Evolutionary conservation across 2,888 invertebrate species (phyloP).

Genomic region (Melipona bicolor): DNA sequence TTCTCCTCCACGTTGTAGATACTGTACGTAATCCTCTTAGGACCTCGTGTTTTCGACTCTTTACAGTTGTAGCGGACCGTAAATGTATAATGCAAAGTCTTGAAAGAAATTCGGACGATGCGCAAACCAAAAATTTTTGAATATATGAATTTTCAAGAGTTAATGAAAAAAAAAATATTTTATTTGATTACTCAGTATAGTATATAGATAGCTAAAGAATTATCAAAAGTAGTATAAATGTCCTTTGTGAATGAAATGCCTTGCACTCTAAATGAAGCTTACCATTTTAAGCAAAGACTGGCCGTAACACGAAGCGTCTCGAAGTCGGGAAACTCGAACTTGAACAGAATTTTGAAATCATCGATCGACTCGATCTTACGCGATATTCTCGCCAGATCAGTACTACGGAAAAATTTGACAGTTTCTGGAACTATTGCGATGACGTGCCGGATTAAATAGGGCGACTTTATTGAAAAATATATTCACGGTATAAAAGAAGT

Average conservation of each 20-base stretch:
- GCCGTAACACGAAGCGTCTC: not conserved
- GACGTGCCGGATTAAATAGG: constrained; percentile 40
- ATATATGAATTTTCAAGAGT: too few species aligned
- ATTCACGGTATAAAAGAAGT: constrained; percentile 23
- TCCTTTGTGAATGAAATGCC: not conserved
- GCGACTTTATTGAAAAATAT: constrained; percentile 30
- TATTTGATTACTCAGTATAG: too few species aligned
- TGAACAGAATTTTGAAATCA: constrained; percentile 3
- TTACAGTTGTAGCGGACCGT: constrained; percentile 1
- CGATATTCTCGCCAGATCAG: not conserved
- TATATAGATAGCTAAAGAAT: too few species aligned
- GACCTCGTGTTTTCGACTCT: not conserved
- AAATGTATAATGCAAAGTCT: not conserved
- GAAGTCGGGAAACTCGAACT: not conserved
- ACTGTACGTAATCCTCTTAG: constrained; percentile 14
- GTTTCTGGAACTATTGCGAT: not conserved
- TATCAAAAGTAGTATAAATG: not conserved
- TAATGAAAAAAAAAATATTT: too few species aligned
- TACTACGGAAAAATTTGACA: not conserved
- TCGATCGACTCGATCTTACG: too few species aligned
- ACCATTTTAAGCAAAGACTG: not conserved
- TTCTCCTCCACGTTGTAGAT: not conserved
- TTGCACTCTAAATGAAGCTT: not conserved
- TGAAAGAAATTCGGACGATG: not conserved
- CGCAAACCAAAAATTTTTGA: too few species aligned